Percentiles rank a stretch among this genome's conserved stretches.
phyloP scores from a whole-genome alignment of 2,888 invertebrate species.

The Drosophila putrida region DNA sequence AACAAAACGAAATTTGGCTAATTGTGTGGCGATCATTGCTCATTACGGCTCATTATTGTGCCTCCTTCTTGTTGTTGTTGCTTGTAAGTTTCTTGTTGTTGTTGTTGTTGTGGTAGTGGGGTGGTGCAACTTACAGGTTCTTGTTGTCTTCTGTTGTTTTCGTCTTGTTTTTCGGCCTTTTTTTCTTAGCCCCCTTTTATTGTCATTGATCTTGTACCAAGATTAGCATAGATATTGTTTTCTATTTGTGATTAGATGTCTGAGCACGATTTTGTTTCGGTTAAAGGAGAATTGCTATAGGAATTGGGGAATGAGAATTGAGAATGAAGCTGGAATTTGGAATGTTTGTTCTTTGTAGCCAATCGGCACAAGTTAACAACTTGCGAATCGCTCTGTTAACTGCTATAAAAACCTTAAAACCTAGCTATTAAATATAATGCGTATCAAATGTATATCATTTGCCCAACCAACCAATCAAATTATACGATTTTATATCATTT shows the following conservation, averaged over 20 bases:
- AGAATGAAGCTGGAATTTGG: slow-evolving; percentile 47
- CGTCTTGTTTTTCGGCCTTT: slow-evolving; percentile 28
- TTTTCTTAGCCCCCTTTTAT: slow-evolving; percentile 65
- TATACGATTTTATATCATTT: slow-evolving; percentile 29
- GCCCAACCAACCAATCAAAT: slow-evolving; percentile 43
- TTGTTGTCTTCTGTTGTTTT: slow-evolving; percentile 42
- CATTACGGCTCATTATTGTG: slow-evolving; percentile 73
- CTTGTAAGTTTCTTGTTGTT: slow-evolving; percentile 32
- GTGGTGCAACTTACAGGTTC: slow-evolving; percentile 76
- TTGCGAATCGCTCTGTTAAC: slow-evolving; percentile 24
- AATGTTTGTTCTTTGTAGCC: slow-evolving; percentile 19
- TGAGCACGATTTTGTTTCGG: slow-evolving; percentile 71
- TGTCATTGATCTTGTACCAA: slow-evolving; percentile 79
- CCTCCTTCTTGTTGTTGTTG: slow-evolving; percentile 57
- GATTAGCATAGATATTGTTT: slow-evolving; percentile 82
- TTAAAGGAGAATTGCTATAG: slow-evolving; percentile 39
- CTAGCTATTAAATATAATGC: slow-evolving; percentile 43
- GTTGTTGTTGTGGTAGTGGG: slow-evolving; percentile 51
- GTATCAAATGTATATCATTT: slow-evolving; percentile 55
- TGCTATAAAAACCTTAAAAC: slow-evolving; percentile 30
- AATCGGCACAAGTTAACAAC: slow-evolving; percentile 32
- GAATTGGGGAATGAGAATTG: slow-evolving; percentile 12
- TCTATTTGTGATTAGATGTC: slow-evolving; percentile 78
- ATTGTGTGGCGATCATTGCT: slow-evolving; percentile 78
- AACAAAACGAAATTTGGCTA: slow-evolving; percentile 72